Evolutionary conservation across 2,888 invertebrate species (phyloP), one percentile per base, ranked within the genome.

Genomic region (Cerastis leucographa): DNA sequence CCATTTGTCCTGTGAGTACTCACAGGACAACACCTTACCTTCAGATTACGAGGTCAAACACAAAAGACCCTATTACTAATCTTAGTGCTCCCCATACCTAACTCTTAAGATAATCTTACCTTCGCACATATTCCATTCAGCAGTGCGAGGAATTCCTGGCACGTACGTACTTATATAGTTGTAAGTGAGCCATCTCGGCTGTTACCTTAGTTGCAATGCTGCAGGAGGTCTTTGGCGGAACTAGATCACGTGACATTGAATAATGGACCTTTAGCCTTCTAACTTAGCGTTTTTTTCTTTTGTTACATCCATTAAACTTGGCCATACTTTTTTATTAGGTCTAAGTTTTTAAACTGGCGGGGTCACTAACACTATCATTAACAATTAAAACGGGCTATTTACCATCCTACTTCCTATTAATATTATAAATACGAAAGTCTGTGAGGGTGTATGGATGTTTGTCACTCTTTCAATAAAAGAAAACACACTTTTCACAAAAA

Each of bases 121-220:
- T 76, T 59, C 19, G 61, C 40, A 70, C 40, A 46, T 80, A 76
- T 67, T 70, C 54, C 61, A 29, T 67, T 46, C 46, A 66, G 42
- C 25, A 68, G 49, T 66, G 54, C 66, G 29, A 35, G 54, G 17
- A 67, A 76, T 80, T 66, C 76, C 14, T n/a, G 40, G 59, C 80
- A 80, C 80, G 80, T 80, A 67, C 11, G 17, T 80, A 35, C 69
- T 67, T 80, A 70, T 69, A 25, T 70, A 70, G 75, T 80, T 78
- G 46, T 73, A 70, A 80, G 69, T 70, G 65, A 70, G 66, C 40
- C 59, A 75, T 54, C 65, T 70, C 35, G 22, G 49, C 56, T 42
- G 59, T 54, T 69, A 66, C 80, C 59, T 80, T 46, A 61, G 76
- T 59, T 54, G 80, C 77, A 81, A 70, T 62, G 42, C 69, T 70